These are phyloP conservation scores for Reticulitermes speratus DNA, from an alignment of 1,140 invertebrate genomes.

Conservation along the genomic window DNA sequence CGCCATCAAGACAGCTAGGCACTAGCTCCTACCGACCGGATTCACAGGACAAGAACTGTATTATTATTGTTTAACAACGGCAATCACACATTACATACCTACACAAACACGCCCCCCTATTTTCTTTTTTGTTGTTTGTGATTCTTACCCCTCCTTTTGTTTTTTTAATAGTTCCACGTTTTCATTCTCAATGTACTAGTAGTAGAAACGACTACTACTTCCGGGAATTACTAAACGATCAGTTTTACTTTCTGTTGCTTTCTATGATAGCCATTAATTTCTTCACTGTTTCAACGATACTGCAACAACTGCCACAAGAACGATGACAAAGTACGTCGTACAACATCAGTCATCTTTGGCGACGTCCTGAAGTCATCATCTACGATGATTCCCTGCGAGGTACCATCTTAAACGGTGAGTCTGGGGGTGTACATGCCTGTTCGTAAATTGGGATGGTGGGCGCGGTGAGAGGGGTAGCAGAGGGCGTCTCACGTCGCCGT, in stretches of 20 bases:
- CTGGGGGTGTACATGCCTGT: not conserved
- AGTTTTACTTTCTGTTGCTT: not conserved
- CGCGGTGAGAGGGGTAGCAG: not conserved
- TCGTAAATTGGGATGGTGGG: not conserved
- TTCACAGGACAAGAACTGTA: not conserved
- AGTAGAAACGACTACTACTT: not conserved
- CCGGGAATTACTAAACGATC: not conserved
- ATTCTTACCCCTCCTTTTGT: not conserved
- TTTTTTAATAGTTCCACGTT: slow-evolving; percentile 17
- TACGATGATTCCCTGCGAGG: not conserved
- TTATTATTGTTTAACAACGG: not conserved
- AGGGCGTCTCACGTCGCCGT: not conserved
- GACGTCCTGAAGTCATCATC: not conserved
- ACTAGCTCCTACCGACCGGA: not conserved
- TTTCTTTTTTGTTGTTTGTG: slow-evolving; percentile 8
- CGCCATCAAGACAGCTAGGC: slow-evolving; percentile 53
- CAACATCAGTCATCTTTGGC: not conserved
- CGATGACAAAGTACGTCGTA: not conserved
- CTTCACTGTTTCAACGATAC: not conserved
- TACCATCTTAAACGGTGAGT: slow-evolving; percentile 7
- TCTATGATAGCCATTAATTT: not conserved
- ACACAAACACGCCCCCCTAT: not conserved
- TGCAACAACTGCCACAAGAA: not conserved
- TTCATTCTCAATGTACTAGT: not conserved
- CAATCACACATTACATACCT: slow-evolving; percentile 8